Percentiles rank a stretch among this genome's conserved stretches.
phyloP scores from a whole-genome alignment of 2,113 vertebrate genomes.

The Setophaga kirtlandii region DNA sequence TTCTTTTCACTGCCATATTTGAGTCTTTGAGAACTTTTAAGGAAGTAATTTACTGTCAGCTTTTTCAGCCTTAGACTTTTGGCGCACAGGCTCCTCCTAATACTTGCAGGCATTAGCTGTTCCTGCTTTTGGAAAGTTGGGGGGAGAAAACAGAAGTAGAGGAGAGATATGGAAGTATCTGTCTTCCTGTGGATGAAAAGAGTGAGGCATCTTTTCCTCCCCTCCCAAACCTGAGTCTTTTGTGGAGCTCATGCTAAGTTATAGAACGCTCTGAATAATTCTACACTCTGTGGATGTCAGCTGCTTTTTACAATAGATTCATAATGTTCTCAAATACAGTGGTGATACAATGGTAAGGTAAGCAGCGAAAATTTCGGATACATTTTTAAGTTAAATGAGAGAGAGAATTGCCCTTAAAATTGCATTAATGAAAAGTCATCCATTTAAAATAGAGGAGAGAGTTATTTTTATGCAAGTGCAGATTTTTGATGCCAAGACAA shows the following conservation, averaged over 20 bases:
- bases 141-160: not conserved
- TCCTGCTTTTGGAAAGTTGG: not conserved
- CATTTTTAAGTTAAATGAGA: not conserved
- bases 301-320: not conserved
- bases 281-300: not conserved
- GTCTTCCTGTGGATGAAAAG: not conserved
- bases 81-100: not conserved
- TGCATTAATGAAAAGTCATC: constrained; percentile 42
- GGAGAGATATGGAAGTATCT: not conserved
- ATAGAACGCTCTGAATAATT: not conserved
- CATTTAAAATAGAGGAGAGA: constrained; percentile 9
- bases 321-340: not conserved
- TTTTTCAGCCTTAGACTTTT: not conserved
- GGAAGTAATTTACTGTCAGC: not conserved
- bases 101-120: not conserved
- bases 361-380: not conserved
- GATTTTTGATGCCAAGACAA: constrained; percentile 72
- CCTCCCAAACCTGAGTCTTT: not conserved
- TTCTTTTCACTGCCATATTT: not conserved
- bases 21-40: not conserved
- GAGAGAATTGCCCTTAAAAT: not conserved
- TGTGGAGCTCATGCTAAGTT: not conserved
- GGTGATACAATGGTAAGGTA: not conserved
- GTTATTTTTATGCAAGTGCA: constrained; percentile 70
- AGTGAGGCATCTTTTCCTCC: not conserved